Conservation (phyloP, 2,113 vertebrate genomes). For the Diadophis punctatus region DNA sequence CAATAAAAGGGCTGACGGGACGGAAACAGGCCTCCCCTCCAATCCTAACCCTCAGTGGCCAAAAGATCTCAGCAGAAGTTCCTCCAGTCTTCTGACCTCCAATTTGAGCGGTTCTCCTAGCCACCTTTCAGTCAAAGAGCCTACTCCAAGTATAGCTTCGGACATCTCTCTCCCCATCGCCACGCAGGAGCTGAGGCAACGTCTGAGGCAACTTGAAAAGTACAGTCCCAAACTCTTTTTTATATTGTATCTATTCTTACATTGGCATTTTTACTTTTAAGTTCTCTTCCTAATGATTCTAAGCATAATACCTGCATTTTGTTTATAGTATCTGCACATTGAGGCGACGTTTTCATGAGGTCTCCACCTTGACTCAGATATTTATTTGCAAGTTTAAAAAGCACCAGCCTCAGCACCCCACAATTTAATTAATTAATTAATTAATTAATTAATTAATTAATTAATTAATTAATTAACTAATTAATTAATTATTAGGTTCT, state of each 20-base stretch:
- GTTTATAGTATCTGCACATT: not conserved
- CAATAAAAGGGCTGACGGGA: slow-evolving; percentile 49
- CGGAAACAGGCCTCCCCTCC: slow-evolving; percentile 55
- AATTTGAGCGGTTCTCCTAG: slow-evolving; percentile 74
- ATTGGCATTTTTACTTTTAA: not conserved
- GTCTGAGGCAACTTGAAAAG: slow-evolving; percentile 89
- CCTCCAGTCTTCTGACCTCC: slow-evolving; percentile 76
- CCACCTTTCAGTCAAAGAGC: slow-evolving; percentile 80
- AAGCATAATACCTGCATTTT: not conserved
- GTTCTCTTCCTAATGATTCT: not conserved
- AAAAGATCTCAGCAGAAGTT: slow-evolving; percentile 71
- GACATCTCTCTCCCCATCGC: slow-evolving; percentile 91
- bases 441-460: no score
- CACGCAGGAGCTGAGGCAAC: slow-evolving; percentile 88
- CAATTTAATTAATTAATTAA: no score
- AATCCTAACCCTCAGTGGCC: slow-evolving; percentile 65
- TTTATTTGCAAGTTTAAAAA: not conserved
- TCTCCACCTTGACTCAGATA: not conserved
- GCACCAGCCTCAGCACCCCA: not conserved
- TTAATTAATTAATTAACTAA: no score
- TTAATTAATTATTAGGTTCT: no score
- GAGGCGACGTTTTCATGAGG: not conserved
- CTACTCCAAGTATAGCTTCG: slow-evolving; percentile 93
- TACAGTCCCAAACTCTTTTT: slow-evolving; percentile 48
- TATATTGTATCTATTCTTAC: not conserved